Percentiles rank a stretch among this genome's conserved stretches.
Conservation (phyloP, 2,113 vertebrate species). For the Phalacrocorax aristotelis region DNA sequence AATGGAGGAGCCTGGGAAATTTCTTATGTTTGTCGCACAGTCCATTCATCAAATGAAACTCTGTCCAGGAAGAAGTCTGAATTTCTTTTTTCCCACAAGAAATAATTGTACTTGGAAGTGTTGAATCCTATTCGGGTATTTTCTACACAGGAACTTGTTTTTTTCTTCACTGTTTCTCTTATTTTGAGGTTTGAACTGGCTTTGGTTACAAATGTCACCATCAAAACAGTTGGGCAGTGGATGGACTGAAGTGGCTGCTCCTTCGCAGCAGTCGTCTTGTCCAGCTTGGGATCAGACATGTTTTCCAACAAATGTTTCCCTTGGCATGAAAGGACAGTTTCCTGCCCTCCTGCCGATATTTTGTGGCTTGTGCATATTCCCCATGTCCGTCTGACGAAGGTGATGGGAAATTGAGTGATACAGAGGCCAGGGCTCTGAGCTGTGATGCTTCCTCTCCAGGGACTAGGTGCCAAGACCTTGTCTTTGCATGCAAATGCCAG, state of each 20-base stretch:
- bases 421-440: not conserved
- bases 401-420: not conserved
- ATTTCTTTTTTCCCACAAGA: constrained; percentile 22
- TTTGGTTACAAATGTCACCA: not conserved
- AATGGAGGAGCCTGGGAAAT: constrained; percentile 34
- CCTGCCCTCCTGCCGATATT: not conserved
- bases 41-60: constrained; percentile 32
- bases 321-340: not conserved
- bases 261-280: not conserved
- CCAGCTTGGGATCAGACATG: not conserved
- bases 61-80: constrained; percentile 26
- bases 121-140: not conserved
- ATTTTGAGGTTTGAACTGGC: not conserved
- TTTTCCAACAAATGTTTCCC: not conserved
- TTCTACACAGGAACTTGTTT: not conserved
- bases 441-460: accelerated
- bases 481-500: not conserved
- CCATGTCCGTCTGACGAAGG: not conserved
- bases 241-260: not conserved
- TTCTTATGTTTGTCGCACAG: not conserved
- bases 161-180: not conserved
- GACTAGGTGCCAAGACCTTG: accelerated
- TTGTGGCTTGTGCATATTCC: not conserved
- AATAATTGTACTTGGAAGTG: not conserved
- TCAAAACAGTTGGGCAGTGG: not conserved